phyloP scores from a whole-genome alignment of 2,888 invertebrate genomes.

The Andrena flavipes region DNA sequence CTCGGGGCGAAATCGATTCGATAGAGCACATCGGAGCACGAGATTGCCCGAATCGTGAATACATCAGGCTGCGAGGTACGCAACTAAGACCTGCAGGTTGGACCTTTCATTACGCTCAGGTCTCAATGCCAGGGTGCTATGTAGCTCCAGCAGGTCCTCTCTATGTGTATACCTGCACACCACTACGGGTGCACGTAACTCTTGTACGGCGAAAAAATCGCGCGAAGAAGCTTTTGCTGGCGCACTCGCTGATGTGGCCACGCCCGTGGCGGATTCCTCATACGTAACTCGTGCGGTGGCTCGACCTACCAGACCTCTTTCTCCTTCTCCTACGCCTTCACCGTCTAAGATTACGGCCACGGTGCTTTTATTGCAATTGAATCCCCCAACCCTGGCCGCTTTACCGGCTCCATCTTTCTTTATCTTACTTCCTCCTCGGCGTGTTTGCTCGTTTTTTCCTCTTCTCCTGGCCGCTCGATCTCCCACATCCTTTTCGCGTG shows the following conservation, averaged over 20 bases:
- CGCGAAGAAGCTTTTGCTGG: slow-evolving; percentile 76
- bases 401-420: slow-evolving; percentile 45
- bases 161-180: slow-evolving; percentile 28
- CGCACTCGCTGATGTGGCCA: slow-evolving; percentile 82
- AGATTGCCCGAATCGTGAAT: slow-evolving; percentile 49
- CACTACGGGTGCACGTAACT: slow-evolving; percentile 21
- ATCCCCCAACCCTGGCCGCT: slow-evolving; percentile 70
- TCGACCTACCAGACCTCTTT: slow-evolving; percentile 83
- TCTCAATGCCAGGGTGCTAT: slow-evolving; percentile 63
- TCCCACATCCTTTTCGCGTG: slow-evolving; percentile 60
- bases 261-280: slow-evolving; percentile 85
- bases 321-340: slow-evolving; percentile 75
- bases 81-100: slow-evolving; percentile 28
- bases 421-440: slow-evolving; percentile 27
- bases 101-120: slow-evolving; percentile 66
- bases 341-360: slow-evolving; percentile 80
- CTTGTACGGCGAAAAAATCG: slow-evolving; percentile 67
- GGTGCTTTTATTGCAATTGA: slow-evolving; percentile 84
- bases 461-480: slow-evolving; percentile 49
- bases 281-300: slow-evolving; percentile 85
- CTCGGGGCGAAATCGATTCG: slow-evolving; percentile 43
- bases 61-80: slow-evolving; percentile 51
- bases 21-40: slow-evolving; percentile 29
- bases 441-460: slow-evolving; percentile 38
- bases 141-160: slow-evolving; percentile 6